These are phyloP conservation scores for Rhaphigaster nebulosa DNA, from an alignment of 2,888 invertebrate genomes.

Conservation along the genomic window DNA sequence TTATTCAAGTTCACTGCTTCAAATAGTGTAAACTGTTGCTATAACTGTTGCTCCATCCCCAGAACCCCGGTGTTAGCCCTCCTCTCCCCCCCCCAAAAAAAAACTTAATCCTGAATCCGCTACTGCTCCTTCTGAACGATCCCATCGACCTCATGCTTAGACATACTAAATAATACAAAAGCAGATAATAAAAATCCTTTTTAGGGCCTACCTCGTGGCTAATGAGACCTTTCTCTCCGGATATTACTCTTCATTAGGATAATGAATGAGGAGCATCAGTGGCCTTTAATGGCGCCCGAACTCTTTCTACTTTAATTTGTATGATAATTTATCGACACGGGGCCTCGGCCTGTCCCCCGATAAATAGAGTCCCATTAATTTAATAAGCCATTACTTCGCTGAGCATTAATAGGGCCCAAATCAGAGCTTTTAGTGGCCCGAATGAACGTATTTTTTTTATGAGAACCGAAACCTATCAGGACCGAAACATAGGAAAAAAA, in stretches of 20 bases:
- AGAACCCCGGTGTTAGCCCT: too few relatives aligned
- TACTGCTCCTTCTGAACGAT: too few relatives aligned
- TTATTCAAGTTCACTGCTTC: too few relatives aligned
- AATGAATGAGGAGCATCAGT: constrained; percentile 11
- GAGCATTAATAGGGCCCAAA: neutral
- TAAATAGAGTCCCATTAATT: constrained; percentile 3
- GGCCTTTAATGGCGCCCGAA: neutral
- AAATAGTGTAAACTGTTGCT: too few relatives aligned
- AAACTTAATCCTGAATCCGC: too few relatives aligned
- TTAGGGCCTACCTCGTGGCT: neutral
- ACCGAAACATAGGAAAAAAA: too few relatives aligned
- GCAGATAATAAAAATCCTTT: neutral
- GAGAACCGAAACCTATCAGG: too few relatives aligned
- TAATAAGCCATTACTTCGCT: constrained; percentile 1
- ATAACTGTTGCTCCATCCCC: too few relatives aligned
- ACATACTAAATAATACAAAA: neutral
- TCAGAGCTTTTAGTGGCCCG: neutral
- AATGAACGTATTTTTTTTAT: too few relatives aligned
- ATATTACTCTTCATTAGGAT: neutral
- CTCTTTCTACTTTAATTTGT: neutral
- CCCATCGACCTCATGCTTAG: too few relatives aligned
- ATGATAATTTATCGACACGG: neutral
- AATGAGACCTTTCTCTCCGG: neutral
- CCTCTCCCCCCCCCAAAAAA: too few relatives aligned
- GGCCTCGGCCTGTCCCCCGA: neutral